These are phyloP conservation scores for Balearica regulorum DNA, from an alignment of 2,797 vertebrate species.

Conservation along the genomic window DNA sequence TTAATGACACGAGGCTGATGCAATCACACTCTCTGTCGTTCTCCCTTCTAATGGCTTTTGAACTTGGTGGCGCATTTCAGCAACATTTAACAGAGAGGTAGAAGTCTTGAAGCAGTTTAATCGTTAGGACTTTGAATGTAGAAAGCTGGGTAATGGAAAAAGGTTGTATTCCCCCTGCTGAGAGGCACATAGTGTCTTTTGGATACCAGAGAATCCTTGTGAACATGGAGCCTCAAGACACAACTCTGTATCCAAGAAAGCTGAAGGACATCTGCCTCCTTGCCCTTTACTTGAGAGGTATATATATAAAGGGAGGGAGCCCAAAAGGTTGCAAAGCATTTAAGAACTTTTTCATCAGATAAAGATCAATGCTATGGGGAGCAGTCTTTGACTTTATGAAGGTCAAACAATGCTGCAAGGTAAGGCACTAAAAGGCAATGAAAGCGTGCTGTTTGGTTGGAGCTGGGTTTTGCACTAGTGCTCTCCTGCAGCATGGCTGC, in stretches of 20 bases:
- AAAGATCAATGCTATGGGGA: neutral
- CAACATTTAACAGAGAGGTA: neutral
- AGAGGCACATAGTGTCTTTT: rapidly evolving
- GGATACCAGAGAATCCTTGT: neutral
- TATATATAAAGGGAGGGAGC: neutral
- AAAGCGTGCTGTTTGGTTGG: neutral
- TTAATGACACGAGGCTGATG: neutral
- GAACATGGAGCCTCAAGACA: rapidly evolving
- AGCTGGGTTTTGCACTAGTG: neutral
- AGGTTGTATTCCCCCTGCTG: neutral
- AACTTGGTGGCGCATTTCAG: neutral
- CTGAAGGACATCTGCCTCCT: neutral
- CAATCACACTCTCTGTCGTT: neutral
- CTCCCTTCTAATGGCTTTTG: neutral
- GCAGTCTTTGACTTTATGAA: neutral
- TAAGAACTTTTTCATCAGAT: neutral
- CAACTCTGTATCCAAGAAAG: neutral
- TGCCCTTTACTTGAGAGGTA: neutral
- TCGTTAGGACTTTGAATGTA: neutral
- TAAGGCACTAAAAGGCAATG: neutral
- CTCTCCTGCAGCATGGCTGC: neutral
- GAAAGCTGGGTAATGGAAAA: neutral
- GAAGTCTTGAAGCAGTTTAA: neutral
- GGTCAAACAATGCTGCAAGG: rapidly evolving
- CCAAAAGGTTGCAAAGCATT: neutral